Evolutionary conservation across 2,888 invertebrate species (phyloP), one percentile per base, ranked within the genome.

Genomic region (Crepidodera aurea): DNA sequence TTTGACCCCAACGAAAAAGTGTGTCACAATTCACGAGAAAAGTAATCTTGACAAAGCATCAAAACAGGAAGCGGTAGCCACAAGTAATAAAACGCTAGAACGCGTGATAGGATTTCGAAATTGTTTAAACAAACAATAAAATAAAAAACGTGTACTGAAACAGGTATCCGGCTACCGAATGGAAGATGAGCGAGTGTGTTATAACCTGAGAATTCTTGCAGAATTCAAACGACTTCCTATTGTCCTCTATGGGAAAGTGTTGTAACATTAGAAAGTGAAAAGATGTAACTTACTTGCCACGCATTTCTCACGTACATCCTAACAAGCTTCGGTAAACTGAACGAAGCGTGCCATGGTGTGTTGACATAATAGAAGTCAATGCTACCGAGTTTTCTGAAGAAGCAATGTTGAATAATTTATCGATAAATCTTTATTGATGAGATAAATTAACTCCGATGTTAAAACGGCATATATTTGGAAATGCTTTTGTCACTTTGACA

Each of bases 241-340:
- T 67, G 55, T 62, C 39, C 40, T 34, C 50, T 46, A 34, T 58
- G 67, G 59, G 70, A 71, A 71, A 71, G 70, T 71, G 62, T 63
- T 62, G 64, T 62, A 68, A 69, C 60, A 65, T 64, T 69, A 71
- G 71, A 71, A 71, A 71, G 71, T 66, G 34, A 54, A 50, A 51
- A 53, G 32, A 54, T 59, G 51, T 54, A 42, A 50, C 29, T 39
- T 53, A 32, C 44, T 39, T 50, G 42, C 46, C 51, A 59, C 44
- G 40, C 40, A 55, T 19, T 50, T 64, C 54, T 39, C 62, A 25
- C 44, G 46, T 40, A 27, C 40, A 29, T 39, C 27, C 40, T 22
- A 4, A 16, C 25, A n/a, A 13, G 12, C 18, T 40, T 34, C 42
- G 16, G 34, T 13, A 13, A 2, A 22, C 22, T 2, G 22, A 22